Evolutionary conservation across 2,888 invertebrate species (phyloP).

Genomic region (Noctuana brunneofusca): DNA sequence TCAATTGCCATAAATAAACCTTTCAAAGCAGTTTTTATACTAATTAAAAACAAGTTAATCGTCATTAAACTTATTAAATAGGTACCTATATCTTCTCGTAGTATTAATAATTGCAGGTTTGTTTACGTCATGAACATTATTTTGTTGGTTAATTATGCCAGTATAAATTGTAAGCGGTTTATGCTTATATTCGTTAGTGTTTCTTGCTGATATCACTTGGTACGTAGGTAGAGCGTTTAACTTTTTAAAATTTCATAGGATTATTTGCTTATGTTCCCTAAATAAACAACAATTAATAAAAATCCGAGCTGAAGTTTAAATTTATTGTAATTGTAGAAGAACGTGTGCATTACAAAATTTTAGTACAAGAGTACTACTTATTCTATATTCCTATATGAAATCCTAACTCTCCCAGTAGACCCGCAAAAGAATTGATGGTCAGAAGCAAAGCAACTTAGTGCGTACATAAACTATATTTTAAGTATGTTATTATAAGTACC

Average conservation of each 20-base stretch:
- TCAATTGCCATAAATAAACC: neutral
- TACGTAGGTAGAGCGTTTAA: neutral
- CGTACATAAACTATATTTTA: no score
- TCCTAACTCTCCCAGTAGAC: no score
- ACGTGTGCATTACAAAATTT: no score
- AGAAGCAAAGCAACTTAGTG: no score
- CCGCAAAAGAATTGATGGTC: no score
- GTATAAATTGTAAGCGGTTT: slow-evolving; percentile 33
- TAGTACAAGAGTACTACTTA: no score
- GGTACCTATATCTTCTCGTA: slow-evolving; percentile 14
- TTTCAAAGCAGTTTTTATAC: neutral
- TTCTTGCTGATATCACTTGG: neutral
- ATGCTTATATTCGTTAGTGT: slow-evolving; percentile 31
- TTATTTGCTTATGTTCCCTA: no score
- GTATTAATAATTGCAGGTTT: slow-evolving; percentile 26
- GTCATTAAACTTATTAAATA: slow-evolving; percentile 3
- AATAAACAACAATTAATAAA: no score
- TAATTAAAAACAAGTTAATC: neutral
- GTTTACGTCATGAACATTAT: slow-evolving; percentile 39
- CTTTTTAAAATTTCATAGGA: neutral
- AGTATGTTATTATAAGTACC: no score
- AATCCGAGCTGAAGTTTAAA: no score
- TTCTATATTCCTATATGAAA: no score
- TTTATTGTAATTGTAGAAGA: no score
- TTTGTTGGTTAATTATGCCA: slow-evolving; percentile 31